These are phyloP conservation scores for Stegastes partitus DNA, from an alignment of 2,113 vertebrate genomes.

Conservation along the genomic window DNA sequence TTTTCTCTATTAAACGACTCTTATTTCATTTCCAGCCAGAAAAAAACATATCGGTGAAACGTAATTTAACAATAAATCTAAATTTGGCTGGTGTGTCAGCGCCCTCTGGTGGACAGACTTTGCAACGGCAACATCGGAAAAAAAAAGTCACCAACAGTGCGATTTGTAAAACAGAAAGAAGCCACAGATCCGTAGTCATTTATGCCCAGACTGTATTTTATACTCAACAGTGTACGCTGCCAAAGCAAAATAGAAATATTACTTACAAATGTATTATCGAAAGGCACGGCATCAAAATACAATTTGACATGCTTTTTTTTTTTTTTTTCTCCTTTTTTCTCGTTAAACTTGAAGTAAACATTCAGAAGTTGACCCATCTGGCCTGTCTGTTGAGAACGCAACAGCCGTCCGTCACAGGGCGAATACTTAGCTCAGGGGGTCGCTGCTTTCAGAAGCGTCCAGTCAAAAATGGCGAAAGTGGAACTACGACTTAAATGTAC, in stretches of 20 bases:
- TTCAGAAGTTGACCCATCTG: constrained; percentile 74
- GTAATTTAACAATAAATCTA: no score
- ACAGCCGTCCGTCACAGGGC: constrained; percentile 67
- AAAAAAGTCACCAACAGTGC: no score
- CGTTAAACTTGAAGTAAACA: constrained; percentile 77
- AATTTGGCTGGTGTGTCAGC: no score
- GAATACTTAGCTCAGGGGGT: constrained; percentile 56
- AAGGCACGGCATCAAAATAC: constrained; percentile 85
- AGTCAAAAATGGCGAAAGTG: constrained; percentile 42
- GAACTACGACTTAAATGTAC: constrained; percentile 39
- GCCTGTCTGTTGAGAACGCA: constrained; percentile 45
- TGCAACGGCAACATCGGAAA: not conserved
- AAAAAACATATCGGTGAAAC: no score
- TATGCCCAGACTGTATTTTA: constrained; percentile 73
- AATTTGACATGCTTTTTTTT: constrained; percentile 75
- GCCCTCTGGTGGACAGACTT: not conserved
- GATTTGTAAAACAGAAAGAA: not conserved
- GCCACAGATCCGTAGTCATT: constrained; percentile 15
- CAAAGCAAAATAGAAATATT: constrained; percentile 82
- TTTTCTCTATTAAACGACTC: no score
- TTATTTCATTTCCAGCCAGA: no score
- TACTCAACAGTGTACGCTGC: constrained; percentile 65
- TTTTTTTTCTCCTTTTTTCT: constrained; percentile 27
- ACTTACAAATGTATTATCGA: constrained; percentile 81
- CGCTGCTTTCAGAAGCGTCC: constrained; percentile 48